These are phyloP conservation scores for Podocnemis expansa DNA, from an alignment of 2,113 vertebrate genomes.

Conservation along the genomic window DNA sequence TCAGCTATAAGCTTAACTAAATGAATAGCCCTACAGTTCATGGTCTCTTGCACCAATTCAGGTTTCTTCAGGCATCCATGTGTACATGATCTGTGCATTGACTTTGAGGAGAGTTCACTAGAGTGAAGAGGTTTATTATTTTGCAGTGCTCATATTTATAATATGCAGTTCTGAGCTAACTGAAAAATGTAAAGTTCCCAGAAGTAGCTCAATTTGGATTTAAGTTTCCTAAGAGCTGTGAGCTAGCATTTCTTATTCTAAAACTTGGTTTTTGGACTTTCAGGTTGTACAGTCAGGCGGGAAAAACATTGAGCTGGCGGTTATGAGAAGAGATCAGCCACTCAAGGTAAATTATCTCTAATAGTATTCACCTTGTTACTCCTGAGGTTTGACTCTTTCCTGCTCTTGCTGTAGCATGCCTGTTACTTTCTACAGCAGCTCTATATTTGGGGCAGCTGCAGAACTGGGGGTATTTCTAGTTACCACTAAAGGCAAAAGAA, in stretches of 20 bases:
- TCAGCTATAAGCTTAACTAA: neutral
- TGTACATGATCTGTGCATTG: neutral
- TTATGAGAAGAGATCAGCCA: conserved; percentile 84
- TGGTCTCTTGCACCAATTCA: neutral
- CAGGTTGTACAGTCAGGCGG: conserved; percentile 89
- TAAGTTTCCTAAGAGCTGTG: too few species aligned
- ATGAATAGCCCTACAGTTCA: neutral
- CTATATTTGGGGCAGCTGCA: neutral
- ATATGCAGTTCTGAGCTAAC: neutral
- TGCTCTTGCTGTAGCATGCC: neutral
- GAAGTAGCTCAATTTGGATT: too few species aligned
- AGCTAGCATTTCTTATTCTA: neutral
- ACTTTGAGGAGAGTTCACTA: accelerated
- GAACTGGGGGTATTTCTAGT: neutral
- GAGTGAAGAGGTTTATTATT: neutral
- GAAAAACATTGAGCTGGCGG: conserved; percentile 86
- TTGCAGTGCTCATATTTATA: neutral
- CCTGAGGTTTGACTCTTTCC: accelerated
- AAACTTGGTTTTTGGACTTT: accelerated
- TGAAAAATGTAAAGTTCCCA: neutral
- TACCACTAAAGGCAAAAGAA: neutral
- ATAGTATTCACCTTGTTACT: neutral
- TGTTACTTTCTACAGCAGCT: neutral
- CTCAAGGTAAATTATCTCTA: conserved; percentile 79
- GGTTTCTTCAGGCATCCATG: neutral